phyloP scores from a whole-genome alignment of 2,888 invertebrate genomes.

The Girardia tigrina region DNA sequence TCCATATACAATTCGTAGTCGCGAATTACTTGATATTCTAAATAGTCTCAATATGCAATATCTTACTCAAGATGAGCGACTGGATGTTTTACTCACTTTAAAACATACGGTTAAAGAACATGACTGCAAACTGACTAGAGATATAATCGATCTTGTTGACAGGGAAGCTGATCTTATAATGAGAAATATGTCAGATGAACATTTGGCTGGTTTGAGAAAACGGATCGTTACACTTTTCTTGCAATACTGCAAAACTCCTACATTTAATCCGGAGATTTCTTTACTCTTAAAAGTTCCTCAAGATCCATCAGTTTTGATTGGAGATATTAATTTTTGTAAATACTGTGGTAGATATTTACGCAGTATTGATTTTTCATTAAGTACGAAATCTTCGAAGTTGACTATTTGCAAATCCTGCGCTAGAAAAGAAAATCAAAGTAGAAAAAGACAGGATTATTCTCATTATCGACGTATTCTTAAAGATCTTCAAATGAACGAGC shows the following conservation, averaged over 20 bases:
- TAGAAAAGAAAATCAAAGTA: slow-evolving; percentile 50
- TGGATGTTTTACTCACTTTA: slow-evolving; percentile 61
- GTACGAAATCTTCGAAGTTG: slow-evolving; percentile 46
- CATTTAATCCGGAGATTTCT: slow-evolving; percentile 51
- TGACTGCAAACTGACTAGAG: slow-evolving; percentile 50
- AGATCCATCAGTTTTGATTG: slow-evolving; percentile 46
- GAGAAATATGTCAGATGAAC: slow-evolving; percentile 56
- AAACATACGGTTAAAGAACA: slow-evolving; percentile 57
- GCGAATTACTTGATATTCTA: slow-evolving; percentile 63
- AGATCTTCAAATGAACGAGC: slow-evolving; percentile 64
- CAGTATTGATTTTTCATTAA: slow-evolving; percentile 48
- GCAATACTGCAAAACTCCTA: slow-evolving; percentile 51
- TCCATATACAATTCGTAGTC: slow-evolving; percentile 64
- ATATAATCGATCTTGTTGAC: slow-evolving; percentile 58
- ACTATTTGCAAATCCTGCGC: slow-evolving; percentile 53
- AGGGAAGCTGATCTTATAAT: slow-evolving; percentile 62
- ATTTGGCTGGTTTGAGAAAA: slow-evolving; percentile 59
- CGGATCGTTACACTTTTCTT: slow-evolving; percentile 57
- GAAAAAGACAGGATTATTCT: slow-evolving; percentile 49
- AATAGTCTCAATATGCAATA: slow-evolving; percentile 57
- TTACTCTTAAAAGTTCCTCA: slow-evolving; percentile 50
- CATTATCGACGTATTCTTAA: slow-evolving; percentile 63
- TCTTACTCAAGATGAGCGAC: slow-evolving; percentile 57
- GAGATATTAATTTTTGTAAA: slow-evolving; percentile 49
- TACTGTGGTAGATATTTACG: slow-evolving; percentile 49